Percentiles rank a stretch among this genome's conserved stretches.
Evolutionary conservation across 2,888 invertebrate genomes (phyloP).

Genomic region (Halictus quadricinctus): DNA sequence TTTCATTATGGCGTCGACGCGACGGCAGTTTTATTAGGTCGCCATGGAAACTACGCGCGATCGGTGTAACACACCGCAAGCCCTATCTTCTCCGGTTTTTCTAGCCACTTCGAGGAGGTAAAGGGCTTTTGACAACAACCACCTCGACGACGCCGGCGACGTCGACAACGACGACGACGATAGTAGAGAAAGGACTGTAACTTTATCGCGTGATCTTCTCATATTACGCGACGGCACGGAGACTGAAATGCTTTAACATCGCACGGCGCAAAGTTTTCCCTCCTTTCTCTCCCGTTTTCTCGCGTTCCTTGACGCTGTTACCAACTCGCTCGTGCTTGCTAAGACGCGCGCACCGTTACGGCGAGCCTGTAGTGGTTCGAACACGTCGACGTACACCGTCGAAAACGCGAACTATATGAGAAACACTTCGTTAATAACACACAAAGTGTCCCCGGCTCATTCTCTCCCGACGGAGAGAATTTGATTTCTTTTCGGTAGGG

Average conservation of each 20-base stretch:
- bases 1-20: slow-evolving; percentile 66
- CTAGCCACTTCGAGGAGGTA: slow-evolving; percentile 40
- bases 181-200: slow-evolving; percentile 56
- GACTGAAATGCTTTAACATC: slow-evolving; percentile 54
- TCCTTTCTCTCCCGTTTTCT: slow-evolving; percentile 29
- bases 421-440: not conserved
- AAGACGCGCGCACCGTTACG: slow-evolving; percentile 18
- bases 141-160: slow-evolving; percentile 28
- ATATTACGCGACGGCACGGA: slow-evolving; percentile 68
- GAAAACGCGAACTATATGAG: not conserved
- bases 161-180: slow-evolving; percentile 40
- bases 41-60: slow-evolving; percentile 62
- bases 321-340: slow-evolving; percentile 2
- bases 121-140: slow-evolving; percentile 54
- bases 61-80: slow-evolving; percentile 50
- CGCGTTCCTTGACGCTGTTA: slow-evolving; percentile 14
- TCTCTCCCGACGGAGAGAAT: not conserved
- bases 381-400: slow-evolving; percentile 1
- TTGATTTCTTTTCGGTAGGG: not conserved
- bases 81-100: slow-evolving; percentile 64
- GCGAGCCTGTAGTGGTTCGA: slow-evolving; percentile 30
- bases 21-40: slow-evolving; percentile 54
- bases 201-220: slow-evolving; percentile 70
- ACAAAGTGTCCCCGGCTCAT: not conserved
- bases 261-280: slow-evolving; percentile 29